Base-by-base conservation (phyloP, 1,140 invertebrate genomes). In the Pygmarrhopalites habei region DNA sequence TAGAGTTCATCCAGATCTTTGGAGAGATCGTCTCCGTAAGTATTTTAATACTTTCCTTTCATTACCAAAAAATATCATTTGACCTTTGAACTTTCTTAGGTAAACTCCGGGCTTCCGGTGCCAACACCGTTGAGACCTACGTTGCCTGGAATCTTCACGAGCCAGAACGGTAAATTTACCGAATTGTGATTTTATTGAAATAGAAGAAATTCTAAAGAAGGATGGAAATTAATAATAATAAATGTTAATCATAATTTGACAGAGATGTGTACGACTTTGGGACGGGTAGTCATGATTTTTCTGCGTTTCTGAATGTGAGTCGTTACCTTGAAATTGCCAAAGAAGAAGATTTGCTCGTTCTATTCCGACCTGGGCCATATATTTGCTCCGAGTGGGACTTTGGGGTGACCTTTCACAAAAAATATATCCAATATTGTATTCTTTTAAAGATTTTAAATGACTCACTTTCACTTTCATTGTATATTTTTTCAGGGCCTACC, bases 311-410 rank as follows among this genome's bases (percentile, higher is more conserved):
- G 2, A 57, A 72, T 56, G 15, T 72, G 1, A 44, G 59, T 5
- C 51, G 60, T n/a, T 77, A 72, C 58, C 47, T 77, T 39, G 19
- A 72, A 65, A 71, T 74, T 19, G 76, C 76, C 15, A 60, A 73
- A 62, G 70, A 77, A 58, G 69, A 74, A 62, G 77, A 77, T 65
- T 70, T 77, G 43, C 68, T 75, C n/a, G 74, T 78, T 32, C 21
- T 63, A 12, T 47, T 63, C n/a, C 53, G 61, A 23, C 61, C 61
- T 43, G 80, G 80, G 32, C 80, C 80, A 26, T 82, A 79, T 59
- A 79, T 81, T 60, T 79, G 78, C 64, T 74, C 77, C n/a, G 87
- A 89, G 70, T 79, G 77, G 76, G 78, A 79, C 1, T 78, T 74
- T 56, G 75, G 75, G 26, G n/a, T n/a, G n/a, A n/a, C n/a, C n/a